A percentile compares a stretch with the other conserved stretches of the same genome.
phyloP scores from a whole-genome alignment of 2,888 invertebrate genomes.

The Torymus tubicola region DNA sequence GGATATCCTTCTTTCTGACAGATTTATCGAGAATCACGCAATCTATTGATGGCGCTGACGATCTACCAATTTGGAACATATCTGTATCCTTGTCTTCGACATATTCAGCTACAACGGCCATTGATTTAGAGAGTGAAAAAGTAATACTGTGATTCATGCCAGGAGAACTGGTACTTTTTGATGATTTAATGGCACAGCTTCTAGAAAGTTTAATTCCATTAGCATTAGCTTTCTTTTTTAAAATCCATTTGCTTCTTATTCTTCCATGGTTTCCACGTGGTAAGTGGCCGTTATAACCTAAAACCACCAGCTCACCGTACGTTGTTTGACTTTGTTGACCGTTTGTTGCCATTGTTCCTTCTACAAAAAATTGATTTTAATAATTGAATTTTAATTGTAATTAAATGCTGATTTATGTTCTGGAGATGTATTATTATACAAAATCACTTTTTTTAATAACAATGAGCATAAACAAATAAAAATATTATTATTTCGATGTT shows the following conservation, averaged over 20 bases:
- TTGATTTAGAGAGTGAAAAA: conserved; percentile 95
- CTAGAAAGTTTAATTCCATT: conserved; percentile 96
- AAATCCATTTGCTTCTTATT: conserved; percentile 94
- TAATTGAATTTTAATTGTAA: too few relatives aligned
- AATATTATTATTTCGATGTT: too few relatives aligned
- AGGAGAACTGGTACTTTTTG: conserved; percentile 95
- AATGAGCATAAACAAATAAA: too few relatives aligned
- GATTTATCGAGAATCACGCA: conserved; percentile 99
- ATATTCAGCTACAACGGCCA: conserved; percentile 99
- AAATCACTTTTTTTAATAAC: too few relatives aligned
- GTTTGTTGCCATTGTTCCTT: not conserved
- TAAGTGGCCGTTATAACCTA: conserved; percentile 90
- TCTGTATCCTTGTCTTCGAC: conserved; percentile 96
- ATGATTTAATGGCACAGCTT: conserved; percentile 96
- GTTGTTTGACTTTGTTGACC: not conserved
- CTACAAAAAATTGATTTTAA: not conserved
- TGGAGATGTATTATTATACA: too few relatives aligned
- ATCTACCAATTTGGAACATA: conserved; percentile 99
- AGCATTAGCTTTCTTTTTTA: conserved; percentile 88
- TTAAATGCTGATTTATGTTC: too few relatives aligned
- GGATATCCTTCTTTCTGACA: conserved; percentile 75
- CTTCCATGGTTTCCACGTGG: conserved; percentile 96
- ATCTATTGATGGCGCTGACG: conserved; percentile 98
- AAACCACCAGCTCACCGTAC: conserved; percentile 27
- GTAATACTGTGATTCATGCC: conserved; percentile 97